These are phyloP conservation scores for Galagoides demidoff DNA, from an alignment of 2,797 vertebrate species.

Conservation along the genomic window DNA sequence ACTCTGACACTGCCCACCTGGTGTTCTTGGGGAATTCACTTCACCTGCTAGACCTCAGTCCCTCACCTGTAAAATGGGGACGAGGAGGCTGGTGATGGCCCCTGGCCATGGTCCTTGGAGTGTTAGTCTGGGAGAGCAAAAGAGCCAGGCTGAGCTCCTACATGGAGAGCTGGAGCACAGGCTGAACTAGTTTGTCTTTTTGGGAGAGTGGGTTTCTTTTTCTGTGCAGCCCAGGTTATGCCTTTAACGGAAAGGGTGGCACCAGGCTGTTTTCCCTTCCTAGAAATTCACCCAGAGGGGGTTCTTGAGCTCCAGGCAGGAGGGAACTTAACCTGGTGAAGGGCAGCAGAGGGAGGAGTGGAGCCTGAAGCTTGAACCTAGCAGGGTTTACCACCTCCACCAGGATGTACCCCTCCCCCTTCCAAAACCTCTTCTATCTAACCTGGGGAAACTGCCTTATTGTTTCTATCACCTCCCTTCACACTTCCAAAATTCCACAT, in stretches of 20 bases:
- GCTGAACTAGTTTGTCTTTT: neutral
- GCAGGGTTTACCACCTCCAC: neutral
- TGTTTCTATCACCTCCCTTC: conserved; percentile 35
- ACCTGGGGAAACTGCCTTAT: neutral
- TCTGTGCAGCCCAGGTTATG: neutral
- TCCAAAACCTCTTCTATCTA: neutral
- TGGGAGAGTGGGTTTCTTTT: neutral
- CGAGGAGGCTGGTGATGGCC: neutral
- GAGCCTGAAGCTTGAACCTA: conserved; percentile 46
- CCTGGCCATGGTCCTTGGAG: neutral
- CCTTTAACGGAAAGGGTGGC: neutral
- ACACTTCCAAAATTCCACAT: conserved; percentile 9
- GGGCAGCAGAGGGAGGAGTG: neutral
- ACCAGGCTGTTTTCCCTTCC: neutral
- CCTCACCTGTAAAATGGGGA: neutral
- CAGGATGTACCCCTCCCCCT: neutral
- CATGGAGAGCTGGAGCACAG: neutral
- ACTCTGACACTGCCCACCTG: neutral
- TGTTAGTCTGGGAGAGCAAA: neutral
- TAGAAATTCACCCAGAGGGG: neutral
- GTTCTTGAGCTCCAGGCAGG: neutral
- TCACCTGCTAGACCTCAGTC: neutral
- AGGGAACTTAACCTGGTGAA: neutral
- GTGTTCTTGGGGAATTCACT: neutral
- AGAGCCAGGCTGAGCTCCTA: neutral